Percentiles rank a stretch among this genome's conserved stretches.
These are phyloP conservation scores for Cataglyphis hispanica DNA, from an alignment of 1,140 invertebrate genomes.

Conservation along the genomic window DNA sequence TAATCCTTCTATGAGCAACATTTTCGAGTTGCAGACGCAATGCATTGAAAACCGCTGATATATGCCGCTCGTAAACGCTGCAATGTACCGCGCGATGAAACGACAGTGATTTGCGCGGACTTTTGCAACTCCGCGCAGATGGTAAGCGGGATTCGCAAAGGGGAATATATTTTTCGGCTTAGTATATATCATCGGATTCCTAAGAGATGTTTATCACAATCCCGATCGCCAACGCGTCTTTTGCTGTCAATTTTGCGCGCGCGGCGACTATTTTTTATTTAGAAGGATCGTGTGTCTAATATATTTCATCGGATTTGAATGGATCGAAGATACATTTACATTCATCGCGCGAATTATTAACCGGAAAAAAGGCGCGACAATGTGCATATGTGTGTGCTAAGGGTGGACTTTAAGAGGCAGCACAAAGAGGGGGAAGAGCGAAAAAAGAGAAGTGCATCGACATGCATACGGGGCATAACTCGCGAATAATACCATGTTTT, in stretches of 20 bases:
- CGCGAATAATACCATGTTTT: slow-evolving; percentile 74
- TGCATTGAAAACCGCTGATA: slow-evolving; percentile 46
- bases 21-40: slow-evolving; percentile 16
- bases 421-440: slow-evolving; percentile 50
- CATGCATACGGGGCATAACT: slow-evolving; percentile 72
- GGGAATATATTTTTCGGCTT: slow-evolving; percentile 27
- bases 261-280: not conserved
- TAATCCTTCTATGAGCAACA: not conserved
- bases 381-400: slow-evolving; percentile 60
- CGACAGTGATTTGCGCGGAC: slow-evolving; percentile 36
- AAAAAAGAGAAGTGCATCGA: slow-evolving; percentile 55
- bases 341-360: slow-evolving; percentile 64
- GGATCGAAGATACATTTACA: slow-evolving; percentile 55
- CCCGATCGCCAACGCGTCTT: not conserved
- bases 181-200: slow-evolving; percentile 58
- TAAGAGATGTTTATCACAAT: not conserved
- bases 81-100: slow-evolving; percentile 2
- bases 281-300: slow-evolving; percentile 8
- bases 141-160: slow-evolving; percentile 20
- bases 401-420: slow-evolving; percentile 69
- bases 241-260: not conserved
- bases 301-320: slow-evolving; percentile 52
- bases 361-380: slow-evolving; percentile 22
- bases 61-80: slow-evolving; percentile 45
- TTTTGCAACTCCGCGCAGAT: slow-evolving; percentile 19